phyloP scores from a whole-genome alignment of 2,113 vertebrate genomes.

The Sus scrofa region DNA sequence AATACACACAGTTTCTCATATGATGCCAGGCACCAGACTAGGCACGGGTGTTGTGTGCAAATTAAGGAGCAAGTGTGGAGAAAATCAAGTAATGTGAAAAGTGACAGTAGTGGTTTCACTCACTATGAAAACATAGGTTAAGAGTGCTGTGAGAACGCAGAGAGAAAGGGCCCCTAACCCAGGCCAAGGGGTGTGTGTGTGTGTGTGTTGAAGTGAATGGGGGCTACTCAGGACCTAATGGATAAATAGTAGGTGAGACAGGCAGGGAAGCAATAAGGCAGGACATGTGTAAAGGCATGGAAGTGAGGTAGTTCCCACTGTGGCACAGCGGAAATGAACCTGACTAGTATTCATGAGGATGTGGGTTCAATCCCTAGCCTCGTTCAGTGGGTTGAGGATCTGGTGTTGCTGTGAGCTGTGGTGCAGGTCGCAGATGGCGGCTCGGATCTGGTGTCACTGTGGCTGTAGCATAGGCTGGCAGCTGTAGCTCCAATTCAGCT shows the following conservation, averaged over 20 bases:
- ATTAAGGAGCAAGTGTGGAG: not conserved
- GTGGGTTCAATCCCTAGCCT: too few relatives aligned
- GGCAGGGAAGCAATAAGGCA: not conserved
- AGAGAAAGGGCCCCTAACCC: not conserved
- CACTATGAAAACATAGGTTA: not conserved
- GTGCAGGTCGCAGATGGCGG: too few relatives aligned
- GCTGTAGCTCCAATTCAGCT: too few relatives aligned
- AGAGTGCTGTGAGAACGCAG: not conserved
- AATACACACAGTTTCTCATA: not conserved
- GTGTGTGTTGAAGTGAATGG: not conserved
- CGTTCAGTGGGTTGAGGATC: too few relatives aligned
- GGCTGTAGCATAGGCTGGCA: too few relatives aligned
- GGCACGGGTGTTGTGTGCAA: not conserved
- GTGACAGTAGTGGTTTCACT: not conserved
- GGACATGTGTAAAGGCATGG: not conserved
- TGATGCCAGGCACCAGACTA: not conserved
- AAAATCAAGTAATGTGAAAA: conserved; percentile 8
- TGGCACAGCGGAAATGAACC: too few relatives aligned
- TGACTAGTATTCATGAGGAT: too few relatives aligned
- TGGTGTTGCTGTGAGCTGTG: too few relatives aligned
- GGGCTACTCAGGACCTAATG: not conserved
- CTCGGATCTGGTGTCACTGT: too few relatives aligned
- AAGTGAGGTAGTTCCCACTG: not conserved
- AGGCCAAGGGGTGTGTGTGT: too few relatives aligned
- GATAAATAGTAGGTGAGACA: not conserved